These are phyloP conservation scores for Protosalanx chinensis DNA, from an alignment of 2,797 vertebrate genomes.

Conservation along the genomic window DNA sequence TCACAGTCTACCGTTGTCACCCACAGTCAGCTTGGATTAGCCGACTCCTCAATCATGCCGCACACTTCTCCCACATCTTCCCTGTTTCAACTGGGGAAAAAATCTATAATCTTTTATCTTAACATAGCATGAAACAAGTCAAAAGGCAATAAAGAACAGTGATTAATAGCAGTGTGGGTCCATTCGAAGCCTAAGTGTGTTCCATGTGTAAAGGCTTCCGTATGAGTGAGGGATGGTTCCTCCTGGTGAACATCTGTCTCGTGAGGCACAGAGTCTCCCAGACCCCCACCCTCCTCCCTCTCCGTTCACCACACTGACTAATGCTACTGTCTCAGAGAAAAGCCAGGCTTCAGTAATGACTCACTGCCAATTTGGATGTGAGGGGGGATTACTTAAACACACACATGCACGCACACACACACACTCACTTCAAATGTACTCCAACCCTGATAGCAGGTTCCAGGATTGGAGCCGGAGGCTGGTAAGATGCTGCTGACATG, in stretches of 20 bases:
- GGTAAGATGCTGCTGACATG: slow-evolving; percentile 35
- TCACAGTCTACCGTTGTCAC: slow-evolving; percentile 57
- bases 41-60: slow-evolving; percentile 44
- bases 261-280: not conserved
- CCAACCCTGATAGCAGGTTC: slow-evolving; percentile 53
- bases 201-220: not conserved
- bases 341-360: slow-evolving; percentile 25
- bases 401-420: slow-evolving; percentile 6
- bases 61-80: not conserved
- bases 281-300: not conserved
- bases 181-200: not conserved
- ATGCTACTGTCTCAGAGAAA: slow-evolving; percentile 24
- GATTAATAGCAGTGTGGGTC: not conserved
- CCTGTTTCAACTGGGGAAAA: not conserved
- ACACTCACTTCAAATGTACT: slow-evolving; percentile 43
- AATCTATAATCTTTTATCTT: slow-evolving; percentile 3
- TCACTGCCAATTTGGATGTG: slow-evolving; percentile 54
- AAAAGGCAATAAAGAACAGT: not conserved
- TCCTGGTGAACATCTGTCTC: not conserved
- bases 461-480: slow-evolving; percentile 58
- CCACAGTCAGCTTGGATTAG: slow-evolving; percentile 49
- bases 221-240: not conserved
- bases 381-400: slow-evolving; percentile 42
- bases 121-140: not conserved
- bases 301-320: slow-evolving; percentile 18